phyloP scores from a whole-genome alignment of 2,113 vertebrate genomes.

The Alosa alosa region DNA sequence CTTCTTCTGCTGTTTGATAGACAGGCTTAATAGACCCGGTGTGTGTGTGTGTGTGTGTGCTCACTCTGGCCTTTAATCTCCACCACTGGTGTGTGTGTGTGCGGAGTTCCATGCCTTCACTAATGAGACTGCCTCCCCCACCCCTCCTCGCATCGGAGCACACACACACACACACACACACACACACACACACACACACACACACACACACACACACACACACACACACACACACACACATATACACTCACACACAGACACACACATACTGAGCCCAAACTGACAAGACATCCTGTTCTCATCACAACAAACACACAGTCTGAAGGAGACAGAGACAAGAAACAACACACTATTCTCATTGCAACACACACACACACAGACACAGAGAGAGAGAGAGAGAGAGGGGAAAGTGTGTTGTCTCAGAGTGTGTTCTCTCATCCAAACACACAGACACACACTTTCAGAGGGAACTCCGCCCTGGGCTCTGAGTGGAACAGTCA shows the following conservation, averaged over 20 bases:
- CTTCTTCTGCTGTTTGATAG: no score
- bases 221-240: neutral
- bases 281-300: neutral
- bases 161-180: neutral
- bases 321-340: no score
- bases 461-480: neutral
- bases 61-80: no score
- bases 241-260: neutral
- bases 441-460: neutral
- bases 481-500: conserved; percentile 25
- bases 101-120: neutral
- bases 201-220: neutral
- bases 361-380: no score
- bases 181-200: neutral
- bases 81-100: neutral
- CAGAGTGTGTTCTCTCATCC: no score
- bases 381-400: no score
- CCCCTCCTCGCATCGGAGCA: neutral
- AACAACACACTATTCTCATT: no score
- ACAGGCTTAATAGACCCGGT: no score
- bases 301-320: neutral
- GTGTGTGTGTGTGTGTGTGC: no score
- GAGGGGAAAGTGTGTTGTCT: no score
- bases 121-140: neutral
- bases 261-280: neutral